Evolutionary conservation across 1,140 invertebrate species (phyloP), one percentile per base, ranked within the genome.

Genomic region (Nautilus pompilius): DNA sequence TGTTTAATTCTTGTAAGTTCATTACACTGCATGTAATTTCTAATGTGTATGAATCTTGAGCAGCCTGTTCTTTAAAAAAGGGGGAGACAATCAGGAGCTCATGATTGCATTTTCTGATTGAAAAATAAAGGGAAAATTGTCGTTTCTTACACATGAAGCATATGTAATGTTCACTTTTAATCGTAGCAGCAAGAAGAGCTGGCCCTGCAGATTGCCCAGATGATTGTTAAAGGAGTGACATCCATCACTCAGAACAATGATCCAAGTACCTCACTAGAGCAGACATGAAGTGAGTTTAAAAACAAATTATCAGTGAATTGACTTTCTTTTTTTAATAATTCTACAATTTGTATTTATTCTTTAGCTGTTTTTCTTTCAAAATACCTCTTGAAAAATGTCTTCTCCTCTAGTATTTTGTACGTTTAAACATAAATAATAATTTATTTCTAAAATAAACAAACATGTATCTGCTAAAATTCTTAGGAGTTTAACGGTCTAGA

Each of bases 151-250:
- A 5, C 32, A 26, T 48, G 6, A 26, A 34, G 58, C 29, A 28
- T 62, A 28, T 24, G 24, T 49, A 59, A 55, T 62, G 58, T 69
- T 45, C 53, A 13, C 22, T 57, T 29, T 62, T 15, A 30, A 45
- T 58, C 45, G 17, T 58, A 93, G 87, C 89, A 90, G 46, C 91
- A 95, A 84, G 93, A 96, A 83, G 93, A 95, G 78, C 89, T 95
- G 85, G 94, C 94, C 30, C 93, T 93, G 90, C 91, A 93, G 84
- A 90, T 96, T 64, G 93, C 94, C 22, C 91, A 94, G 82, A 95
- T 94, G 91, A 95, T 96, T 74, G 88, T 96, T 33, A 92, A 90
- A 82, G 93, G 95, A 84, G 90, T 96, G 32, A 94, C 91, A 30
- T 90, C 88, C 76, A 85, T 95, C 63, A 95, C 93, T 28, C 71